phyloP scores from a whole-genome alignment of 2,888 invertebrate genomes.

The Toxonevra muliebris region DNA sequence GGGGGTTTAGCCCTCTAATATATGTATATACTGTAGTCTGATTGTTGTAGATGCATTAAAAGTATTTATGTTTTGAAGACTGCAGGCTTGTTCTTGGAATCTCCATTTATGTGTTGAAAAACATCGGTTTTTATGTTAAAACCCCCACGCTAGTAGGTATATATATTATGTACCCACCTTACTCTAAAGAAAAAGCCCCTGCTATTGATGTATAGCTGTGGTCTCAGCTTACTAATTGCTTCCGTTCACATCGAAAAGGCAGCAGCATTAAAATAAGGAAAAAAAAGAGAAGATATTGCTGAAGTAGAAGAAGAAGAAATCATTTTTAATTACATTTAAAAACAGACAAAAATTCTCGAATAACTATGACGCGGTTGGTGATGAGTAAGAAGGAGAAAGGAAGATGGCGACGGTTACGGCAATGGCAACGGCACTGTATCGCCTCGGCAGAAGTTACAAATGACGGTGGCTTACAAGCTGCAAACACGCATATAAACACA shows the following conservation, averaged over 20 bases:
- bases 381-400: constrained; percentile 14
- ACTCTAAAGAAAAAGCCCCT: too few relatives aligned
- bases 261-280: background rate
- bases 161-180: too few relatives aligned
- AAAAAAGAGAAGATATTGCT: background rate
- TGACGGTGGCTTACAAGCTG: constrained; percentile 4
- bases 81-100: too few relatives aligned
- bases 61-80: constrained; percentile 5
- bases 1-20: too few relatives aligned
- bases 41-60: background rate
- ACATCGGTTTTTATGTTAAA: too few relatives aligned
- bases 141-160: too few relatives aligned
- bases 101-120: too few relatives aligned
- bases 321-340: constrained; percentile 28
- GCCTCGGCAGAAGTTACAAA: background rate
- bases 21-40: too few relatives aligned
- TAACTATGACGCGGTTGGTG: constrained; percentile 6
- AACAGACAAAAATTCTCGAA: constrained; percentile 8
- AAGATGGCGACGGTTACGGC: constrained; percentile 31
- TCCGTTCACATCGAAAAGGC: constrained; percentile 47
- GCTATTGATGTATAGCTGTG: background rate
- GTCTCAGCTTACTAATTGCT: constrained; percentile 61
- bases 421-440: background rate
- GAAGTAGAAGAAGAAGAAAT: constrained; percentile 2
- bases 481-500: constrained; percentile 6